phyloP scores from a whole-genome alignment of 2,113 vertebrate genomes.

The Ovis canadensis region DNA sequence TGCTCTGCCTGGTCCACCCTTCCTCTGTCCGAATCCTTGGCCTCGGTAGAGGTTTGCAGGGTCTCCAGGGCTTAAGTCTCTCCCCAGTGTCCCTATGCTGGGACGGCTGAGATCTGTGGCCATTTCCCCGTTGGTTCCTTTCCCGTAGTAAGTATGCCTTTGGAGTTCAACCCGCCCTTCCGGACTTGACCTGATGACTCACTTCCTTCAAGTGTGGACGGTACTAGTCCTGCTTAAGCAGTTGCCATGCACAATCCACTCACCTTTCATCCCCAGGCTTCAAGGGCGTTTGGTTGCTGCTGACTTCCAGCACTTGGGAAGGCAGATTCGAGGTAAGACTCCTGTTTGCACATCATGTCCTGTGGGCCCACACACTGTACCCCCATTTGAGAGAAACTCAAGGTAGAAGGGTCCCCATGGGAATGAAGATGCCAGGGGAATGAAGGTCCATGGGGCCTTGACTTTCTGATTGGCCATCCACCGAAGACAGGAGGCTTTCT shows the following conservation, averaged over 20 bases:
- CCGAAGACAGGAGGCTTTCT: not conserved
- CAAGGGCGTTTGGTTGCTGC: not conserved
- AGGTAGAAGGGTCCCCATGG: not conserved
- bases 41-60: not conserved
- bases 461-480: not conserved
- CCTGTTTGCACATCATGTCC: not conserved
- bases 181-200: not conserved
- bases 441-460: not conserved
- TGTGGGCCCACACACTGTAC: not conserved
- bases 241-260: not conserved
- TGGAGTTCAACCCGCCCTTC: not conserved
- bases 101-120: not conserved
- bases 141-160: fast-evolving
- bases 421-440: not conserved
- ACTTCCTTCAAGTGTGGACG: fast-evolving
- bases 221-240: not conserved
- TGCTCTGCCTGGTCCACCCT: not conserved
- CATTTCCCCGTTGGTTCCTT: not conserved
- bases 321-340: not conserved
- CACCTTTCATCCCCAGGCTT: not conserved
- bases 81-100: not conserved
- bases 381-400: not conserved
- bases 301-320: not conserved
- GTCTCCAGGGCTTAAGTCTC: not conserved
- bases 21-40: not conserved